phyloP scores from a whole-genome alignment of 2,113 vertebrate species.

The Turnix velox region DNA sequence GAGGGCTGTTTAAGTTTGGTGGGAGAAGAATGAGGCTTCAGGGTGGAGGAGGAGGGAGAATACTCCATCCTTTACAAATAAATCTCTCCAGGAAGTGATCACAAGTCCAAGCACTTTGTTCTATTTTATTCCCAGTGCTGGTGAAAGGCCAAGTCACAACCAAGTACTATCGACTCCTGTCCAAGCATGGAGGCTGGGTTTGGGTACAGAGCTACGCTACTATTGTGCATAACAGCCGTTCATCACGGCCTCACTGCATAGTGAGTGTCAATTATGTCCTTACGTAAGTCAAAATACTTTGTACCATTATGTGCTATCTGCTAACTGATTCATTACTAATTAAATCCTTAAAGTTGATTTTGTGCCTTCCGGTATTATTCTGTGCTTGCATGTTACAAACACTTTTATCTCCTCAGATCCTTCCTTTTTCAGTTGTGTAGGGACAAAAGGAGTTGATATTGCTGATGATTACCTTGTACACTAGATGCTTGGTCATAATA shows the following conservation, averaged over 20 bases:
- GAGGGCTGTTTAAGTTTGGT: not conserved
- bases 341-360: not conserved
- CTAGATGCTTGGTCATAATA: not conserved
- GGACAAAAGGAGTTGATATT: not conserved
- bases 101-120: not conserved
- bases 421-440: accelerated
- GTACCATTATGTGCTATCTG: constrained; percentile 31
- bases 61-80: not conserved
- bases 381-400: not conserved
- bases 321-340: not conserved
- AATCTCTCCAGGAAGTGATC: not conserved
- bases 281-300: constrained; percentile 85
- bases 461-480: not conserved
- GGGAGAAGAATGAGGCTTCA: not conserved
- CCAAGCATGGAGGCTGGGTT: constrained; percentile 92
- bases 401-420: not conserved
- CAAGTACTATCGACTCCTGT: constrained; percentile 90
- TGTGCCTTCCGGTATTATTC: not conserved
- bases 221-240: constrained; percentile 93
- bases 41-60: not conserved
- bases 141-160: constrained; percentile 95
- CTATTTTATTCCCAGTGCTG: constrained; percentile 76
- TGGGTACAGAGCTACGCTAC: constrained; percentile 97
- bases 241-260: constrained; percentile 94
- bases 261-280: constrained; percentile 98